Base-by-base conservation (phyloP, 2,888 invertebrate species). In the Erpobdella octoculata region DNA sequence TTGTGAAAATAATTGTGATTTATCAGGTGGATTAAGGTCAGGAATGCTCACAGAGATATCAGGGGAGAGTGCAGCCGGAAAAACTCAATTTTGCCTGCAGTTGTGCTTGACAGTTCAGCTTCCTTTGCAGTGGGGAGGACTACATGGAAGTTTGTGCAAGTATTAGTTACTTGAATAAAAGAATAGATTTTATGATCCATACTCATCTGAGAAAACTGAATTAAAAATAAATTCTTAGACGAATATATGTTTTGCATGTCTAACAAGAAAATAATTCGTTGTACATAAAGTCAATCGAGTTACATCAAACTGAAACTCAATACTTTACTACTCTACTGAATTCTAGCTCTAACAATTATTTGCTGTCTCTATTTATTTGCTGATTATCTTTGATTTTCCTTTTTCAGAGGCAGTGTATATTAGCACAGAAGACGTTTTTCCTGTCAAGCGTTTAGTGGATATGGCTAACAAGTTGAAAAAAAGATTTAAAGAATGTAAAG, bases 21-120 rank as follows among this genome's bases (percentile, higher is more conserved):
- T 41, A 15, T 41, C 37, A 25, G 35, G 1, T 25, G 33, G 59
- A 48, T 18, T 65, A 3, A 15, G 25, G 2, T 67, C 76, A 81
- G 91, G 91, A 72, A 88, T 89, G 35, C 86, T 92, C 68, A 89
- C 89, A 71, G 91, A 92, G 85, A 85, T 92, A 77, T 88, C 87
- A 80, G 92, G 91, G n/a, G 88, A 89, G 81, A 90, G 90, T 84
- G 89, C 90, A 21, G 86, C 87, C 77, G 91, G 91, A 6, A 92
- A 92, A 85, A 91, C 91, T 0, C 92, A 92, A 81, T 79, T 91
- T 59, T 89, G 88, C 76, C 83, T 92, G 67, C 90, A 91, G 82
- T 81, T 90, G 36, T 86, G 88, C 41, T 83, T 90, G 28, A 86
- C 86, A 73, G 87, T 87, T 73, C 90, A 90, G 82, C 82, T 87